Percentiles rank a stretch among this genome's conserved stretches.
Conservation (phyloP, 2,888 invertebrate genomes). For the Hydrotaea diabolus region DNA sequence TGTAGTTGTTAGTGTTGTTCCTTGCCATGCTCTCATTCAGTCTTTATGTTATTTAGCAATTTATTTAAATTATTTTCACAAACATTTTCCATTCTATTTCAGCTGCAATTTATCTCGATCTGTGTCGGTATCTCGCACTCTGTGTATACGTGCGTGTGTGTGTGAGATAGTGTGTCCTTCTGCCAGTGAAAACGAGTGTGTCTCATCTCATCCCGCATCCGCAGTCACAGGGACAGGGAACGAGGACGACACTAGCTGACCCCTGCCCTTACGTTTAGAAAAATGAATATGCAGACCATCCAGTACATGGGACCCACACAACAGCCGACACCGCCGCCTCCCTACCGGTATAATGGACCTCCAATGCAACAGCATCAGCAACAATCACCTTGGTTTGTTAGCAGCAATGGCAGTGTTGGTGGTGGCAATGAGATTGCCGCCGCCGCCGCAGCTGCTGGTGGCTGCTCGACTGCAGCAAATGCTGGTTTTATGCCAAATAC, state of each 20-base stretch:
- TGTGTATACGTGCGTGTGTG: background rate
- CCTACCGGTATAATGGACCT: constrained; percentile 62
- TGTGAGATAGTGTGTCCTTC: constrained; percentile 11
- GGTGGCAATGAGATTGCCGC: constrained; percentile 58
- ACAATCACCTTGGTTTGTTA: constrained; percentile 64
- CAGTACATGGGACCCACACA: constrained; percentile 62
- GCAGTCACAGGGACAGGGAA: background rate
- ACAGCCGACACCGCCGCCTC: constrained; percentile 45
- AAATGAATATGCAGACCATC: constrained; percentile 65
- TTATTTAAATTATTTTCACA: constrained; percentile 33
- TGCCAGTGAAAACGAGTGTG: too few relatives aligned
- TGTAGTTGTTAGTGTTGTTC: background rate
- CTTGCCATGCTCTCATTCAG: background rate
- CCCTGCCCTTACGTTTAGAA: constrained; percentile 12
- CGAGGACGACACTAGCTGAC: background rate
- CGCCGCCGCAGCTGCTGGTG: constrained; percentile 6
- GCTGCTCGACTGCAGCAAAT: constrained; percentile 49
- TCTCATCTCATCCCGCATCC: background rate
- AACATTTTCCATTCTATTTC: constrained; percentile 31
- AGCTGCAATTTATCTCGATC: constrained; percentile 15
- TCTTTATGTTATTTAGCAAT: constrained; percentile 32
- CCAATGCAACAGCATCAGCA: constrained; percentile 59
- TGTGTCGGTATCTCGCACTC: constrained; percentile 23
- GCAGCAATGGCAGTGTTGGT: constrained; percentile 23
- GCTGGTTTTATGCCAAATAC: constrained; percentile 66